Base-by-base conservation (phyloP, 2,797 vertebrate genomes). In the Heliangelus exortis region DNA sequence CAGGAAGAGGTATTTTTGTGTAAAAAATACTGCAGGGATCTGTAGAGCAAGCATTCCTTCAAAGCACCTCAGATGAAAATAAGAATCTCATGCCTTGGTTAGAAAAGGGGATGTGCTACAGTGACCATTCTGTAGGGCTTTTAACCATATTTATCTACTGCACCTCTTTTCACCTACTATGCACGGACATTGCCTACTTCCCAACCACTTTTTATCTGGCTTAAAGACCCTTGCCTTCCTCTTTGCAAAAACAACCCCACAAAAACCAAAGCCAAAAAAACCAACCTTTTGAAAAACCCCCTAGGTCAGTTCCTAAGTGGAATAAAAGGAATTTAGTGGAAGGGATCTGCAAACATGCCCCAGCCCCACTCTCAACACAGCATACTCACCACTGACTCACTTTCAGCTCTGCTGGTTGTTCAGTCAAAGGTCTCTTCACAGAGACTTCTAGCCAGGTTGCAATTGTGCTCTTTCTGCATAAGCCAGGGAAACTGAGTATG, bases 401-500 rank as follows among this genome's bases (percentile, higher is more conserved):
- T 91, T 65, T 55, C 79, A 90, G 55, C 62, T 93, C 74, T 84
- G 62, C n/a, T 85, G 53, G 23, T 69, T 88, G 43, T 16, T 76
- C 53, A 67, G 41, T 43, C 33, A 80, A 78, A 84, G 33, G 66
- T 94, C 89, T 91, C 84, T 55, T 77, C 59, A 75, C 22, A 92
- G 82, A 92, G 61, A 89, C 78, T 90, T 69, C 47, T 79, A 89
- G 68, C 55, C 41, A 83, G 48, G 61, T 33, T 77, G 54, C 39
- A 94, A 59, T 90, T 80, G 65, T 36, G 58, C 43, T 84, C 36
- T 84, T 80, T 88, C 71, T 92, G 90, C 61, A 36, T 58, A 54
- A 92, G 67, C 45, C 85, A 82, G 74, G 62, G 65, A 79, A 67
- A 79, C 79, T 74, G 59, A 76, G 18, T 47, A 51, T 21, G 43